Conservation (phyloP, 1,140 invertebrate species). For the Lordiphosa clarofinis region DNA sequence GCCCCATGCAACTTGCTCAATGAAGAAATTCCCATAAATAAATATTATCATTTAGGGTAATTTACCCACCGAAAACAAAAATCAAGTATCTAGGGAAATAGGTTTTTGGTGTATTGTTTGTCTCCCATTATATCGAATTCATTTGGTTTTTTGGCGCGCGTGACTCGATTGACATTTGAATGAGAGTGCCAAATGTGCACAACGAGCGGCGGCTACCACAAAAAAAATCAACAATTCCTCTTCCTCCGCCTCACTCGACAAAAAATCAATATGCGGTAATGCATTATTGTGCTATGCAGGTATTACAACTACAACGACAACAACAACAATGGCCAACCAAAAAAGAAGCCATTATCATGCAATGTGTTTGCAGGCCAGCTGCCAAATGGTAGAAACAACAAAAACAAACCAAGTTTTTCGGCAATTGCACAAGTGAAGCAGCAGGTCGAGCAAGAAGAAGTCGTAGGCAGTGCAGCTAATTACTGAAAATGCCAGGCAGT, state of each 20-base stretch:
- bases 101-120: conserved; percentile 44
- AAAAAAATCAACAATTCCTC: conserved; percentile 8
- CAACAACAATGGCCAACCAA: conserved; percentile 25
- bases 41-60: too few relatives aligned
- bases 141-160: conserved; percentile 35
- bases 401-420: conserved; percentile 22
- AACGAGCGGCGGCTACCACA: conserved; percentile 44
- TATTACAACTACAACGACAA: conserved; percentile 46
- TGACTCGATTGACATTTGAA: conserved; percentile 75
- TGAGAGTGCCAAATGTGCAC: conserved; percentile 67
- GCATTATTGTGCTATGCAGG: conserved; percentile 56
- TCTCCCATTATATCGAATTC: conserved; percentile 36
- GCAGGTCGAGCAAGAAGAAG: conserved; percentile 19
- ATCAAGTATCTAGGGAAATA: conserved; percentile 51
- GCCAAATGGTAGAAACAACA: conserved; percentile 19
- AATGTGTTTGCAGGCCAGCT: conserved; percentile 44
- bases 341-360: conserved; percentile 56
- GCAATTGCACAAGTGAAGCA: conserved; percentile 40
- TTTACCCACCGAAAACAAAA: neutral
- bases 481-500: conserved; percentile 36
- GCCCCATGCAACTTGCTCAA: too few relatives aligned
- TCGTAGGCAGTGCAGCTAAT: conserved; percentile 31
- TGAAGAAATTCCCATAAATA: too few relatives aligned
- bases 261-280: conserved; percentile 67
- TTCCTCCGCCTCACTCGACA: neutral